A percentile compares a stretch with the other conserved stretches of the same genome.
phyloP scores from a whole-genome alignment of 2,113 vertebrate genomes.

The Panthera uncia region DNA sequence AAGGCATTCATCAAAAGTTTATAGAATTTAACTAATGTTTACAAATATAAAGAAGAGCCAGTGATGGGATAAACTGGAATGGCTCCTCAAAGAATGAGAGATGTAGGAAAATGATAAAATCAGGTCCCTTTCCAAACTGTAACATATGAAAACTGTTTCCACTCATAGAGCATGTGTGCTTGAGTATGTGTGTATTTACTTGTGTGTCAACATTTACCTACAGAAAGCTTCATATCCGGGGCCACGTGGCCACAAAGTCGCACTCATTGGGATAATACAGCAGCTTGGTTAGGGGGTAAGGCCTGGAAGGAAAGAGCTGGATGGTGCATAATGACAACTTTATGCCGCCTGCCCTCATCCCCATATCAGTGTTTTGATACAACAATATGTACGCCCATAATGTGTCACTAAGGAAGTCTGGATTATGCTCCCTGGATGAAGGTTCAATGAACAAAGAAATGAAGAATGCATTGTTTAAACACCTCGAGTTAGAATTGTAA shows the following conservation, averaged over 20 bases:
- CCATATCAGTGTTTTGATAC: neutral
- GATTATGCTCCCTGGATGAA: neutral
- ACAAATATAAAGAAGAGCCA: neutral
- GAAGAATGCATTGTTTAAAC: neutral
- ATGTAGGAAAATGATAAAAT: neutral
- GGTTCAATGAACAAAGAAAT: neutral
- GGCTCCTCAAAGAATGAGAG: neutral
- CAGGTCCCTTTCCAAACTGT: neutral
- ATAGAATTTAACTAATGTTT: neutral
- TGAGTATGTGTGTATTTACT: neutral
- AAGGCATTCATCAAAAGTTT: neutral
- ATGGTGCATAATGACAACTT: neutral
- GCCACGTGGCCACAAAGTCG: neutral
- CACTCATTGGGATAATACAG: neutral
- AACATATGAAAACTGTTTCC: neutral
- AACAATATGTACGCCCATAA: neutral
- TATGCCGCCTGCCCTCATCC: neutral
- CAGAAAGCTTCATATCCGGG: neutral
- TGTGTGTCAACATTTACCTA: neutral
- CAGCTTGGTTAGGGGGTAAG: accelerated
- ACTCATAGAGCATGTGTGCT: neutral
- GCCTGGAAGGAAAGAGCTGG: neutral
- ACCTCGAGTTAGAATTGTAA: constrained; percentile 4
- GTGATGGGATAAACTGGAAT: neutral
- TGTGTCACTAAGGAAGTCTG: neutral